Evolutionary conservation across 2,113 vertebrate species (phyloP).

Genomic region (Mirza zaza): DNA sequence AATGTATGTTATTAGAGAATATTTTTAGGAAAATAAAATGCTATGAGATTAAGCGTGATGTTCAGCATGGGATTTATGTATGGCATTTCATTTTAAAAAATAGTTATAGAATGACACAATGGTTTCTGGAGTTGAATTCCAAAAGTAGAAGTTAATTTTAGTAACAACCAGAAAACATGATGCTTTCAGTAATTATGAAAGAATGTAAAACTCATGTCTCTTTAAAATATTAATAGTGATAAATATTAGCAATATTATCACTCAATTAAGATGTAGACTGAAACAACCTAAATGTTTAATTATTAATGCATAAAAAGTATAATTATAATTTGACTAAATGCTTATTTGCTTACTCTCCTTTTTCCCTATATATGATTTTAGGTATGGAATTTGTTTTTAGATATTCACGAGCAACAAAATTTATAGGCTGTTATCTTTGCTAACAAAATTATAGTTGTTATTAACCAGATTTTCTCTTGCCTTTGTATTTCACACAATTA

Average conservation of each 20-base stretch:
- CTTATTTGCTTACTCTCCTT: not conserved
- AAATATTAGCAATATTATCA: not conserved
- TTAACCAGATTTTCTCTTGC: not conserved
- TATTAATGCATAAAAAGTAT: not conserved
- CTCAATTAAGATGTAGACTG: not conserved
- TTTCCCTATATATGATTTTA: not conserved
- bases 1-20: not conserved
- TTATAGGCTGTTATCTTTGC: not conserved
- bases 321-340: not conserved
- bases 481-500: not conserved
- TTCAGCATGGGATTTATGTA: not conserved
- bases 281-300: not conserved
- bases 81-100: constrained; percentile 19
- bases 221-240: no score
- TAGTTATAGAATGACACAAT: not conserved
- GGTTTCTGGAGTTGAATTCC: not conserved
- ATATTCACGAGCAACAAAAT: not conserved
- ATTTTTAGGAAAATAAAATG: not conserved
- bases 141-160: not conserved
- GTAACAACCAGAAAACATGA: not conserved
- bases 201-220: not conserved
- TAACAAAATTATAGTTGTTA: not conserved
- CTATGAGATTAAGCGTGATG: not conserved
- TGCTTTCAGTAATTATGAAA: not conserved
- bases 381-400: not conserved